Base-by-base conservation (phyloP, 2,797 vertebrate species). In the Hylomyscus alleni region DNA sequence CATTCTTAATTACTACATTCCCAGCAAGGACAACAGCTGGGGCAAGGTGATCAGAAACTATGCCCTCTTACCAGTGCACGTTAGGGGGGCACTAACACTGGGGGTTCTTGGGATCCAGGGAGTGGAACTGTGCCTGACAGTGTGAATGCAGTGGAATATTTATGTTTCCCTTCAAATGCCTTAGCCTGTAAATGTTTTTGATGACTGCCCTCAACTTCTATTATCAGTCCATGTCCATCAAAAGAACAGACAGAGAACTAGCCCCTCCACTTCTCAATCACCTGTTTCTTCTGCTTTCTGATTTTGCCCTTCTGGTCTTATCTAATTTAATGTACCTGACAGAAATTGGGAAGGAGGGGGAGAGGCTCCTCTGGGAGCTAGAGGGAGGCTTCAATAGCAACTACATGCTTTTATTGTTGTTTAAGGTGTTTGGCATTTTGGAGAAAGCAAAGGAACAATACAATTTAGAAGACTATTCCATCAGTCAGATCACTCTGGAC, bases 381-480 rank as follows among this genome's bases (percentile, higher is more conserved):
- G 34, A 73, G n/a, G 13, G 47, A 78, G 8, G 60, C 44, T 52
- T 26, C 22, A 93, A 1, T 83, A 20, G 17, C 93, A 91, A 96
- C 65, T 76, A 19, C 3, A 60, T 37, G 12, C 88, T 95, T 85
- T 75, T 95, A 37, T 93, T 77, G 40, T 75, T 86, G 2, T 90
- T 96, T 80, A 95, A 97, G 94, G 58, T 97, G 37, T 97, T 97
- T 85, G 94, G 95, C 52, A 85, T 93, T 95, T 90, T 98, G 90
- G 97, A 97, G 85, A 67, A 86, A 50, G 85, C 56, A 8, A 97
- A 97, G 95, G 47, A 92, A 11, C 17, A 86, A 44, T 97, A 93
- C 73, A 20, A 52, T 80, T 89, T 97, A 78, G 96, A 97, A 92
- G 96, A 97, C n/a, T 97, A 96, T 88, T 96, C 92, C 29, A 60